phyloP scores from a whole-genome alignment of 2,113 vertebrate genomes.

The Campylomormyrus numenius region DNA sequence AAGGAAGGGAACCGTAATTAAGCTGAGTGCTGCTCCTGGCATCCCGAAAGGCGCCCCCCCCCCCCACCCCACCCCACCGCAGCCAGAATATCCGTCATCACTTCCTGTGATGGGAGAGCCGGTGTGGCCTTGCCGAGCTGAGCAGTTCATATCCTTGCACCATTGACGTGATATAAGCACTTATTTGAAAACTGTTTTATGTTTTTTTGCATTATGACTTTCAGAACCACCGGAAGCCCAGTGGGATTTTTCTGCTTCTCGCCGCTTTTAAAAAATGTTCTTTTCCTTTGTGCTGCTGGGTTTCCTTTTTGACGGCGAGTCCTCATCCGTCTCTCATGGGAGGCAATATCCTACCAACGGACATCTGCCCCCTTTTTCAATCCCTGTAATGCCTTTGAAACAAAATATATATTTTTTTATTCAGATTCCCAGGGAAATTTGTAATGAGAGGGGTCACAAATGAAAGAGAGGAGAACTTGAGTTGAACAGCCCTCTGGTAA shows the following conservation, averaged over 20 bases:
- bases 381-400: conserved; percentile 28
- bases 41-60: not conserved
- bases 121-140: not conserved
- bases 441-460: conserved; percentile 51
- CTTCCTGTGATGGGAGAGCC: not conserved
- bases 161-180: not conserved
- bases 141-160: not conserved
- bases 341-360: not conserved
- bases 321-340: not conserved
- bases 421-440: conserved; percentile 39
- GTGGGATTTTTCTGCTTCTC: not conserved
- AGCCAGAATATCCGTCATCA: not conserved
- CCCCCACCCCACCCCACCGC: not conserved
- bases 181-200: not conserved
- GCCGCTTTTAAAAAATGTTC: not conserved
- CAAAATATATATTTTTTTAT: conserved; percentile 14
- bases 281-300: not conserved
- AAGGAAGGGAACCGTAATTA: not conserved
- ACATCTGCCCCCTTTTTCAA: not conserved
- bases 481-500: conserved; percentile 48
- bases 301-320: not conserved
- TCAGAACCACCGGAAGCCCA: not conserved
- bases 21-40: not conserved
- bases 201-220: conserved; percentile 17
- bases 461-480: conserved; percentile 42